These are phyloP conservation scores for Mohoua ochrocephala DNA, from an alignment of 2,113 vertebrate genomes.

Conservation along the genomic window DNA sequence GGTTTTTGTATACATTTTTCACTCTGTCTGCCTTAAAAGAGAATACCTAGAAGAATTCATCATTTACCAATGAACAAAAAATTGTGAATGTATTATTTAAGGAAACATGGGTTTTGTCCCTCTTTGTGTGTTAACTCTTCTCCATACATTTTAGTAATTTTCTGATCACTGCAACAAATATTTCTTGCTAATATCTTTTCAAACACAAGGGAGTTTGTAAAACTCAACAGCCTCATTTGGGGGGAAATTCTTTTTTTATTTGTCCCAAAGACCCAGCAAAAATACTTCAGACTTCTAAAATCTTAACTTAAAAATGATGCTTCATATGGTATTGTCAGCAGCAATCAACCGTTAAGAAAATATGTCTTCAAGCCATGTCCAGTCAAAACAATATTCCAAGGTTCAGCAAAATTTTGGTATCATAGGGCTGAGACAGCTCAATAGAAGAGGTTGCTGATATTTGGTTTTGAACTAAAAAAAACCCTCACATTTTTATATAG, in stretches of 20 bases:
- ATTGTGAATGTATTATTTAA: not conserved
- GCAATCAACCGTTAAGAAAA: not conserved
- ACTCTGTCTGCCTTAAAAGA: not conserved
- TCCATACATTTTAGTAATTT: not conserved
- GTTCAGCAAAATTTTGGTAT: not conserved
- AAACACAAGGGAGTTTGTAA: not conserved
- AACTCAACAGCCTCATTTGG: not conserved
- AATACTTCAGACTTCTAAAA: not conserved
- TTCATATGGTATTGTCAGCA: not conserved
- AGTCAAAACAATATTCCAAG: not conserved
- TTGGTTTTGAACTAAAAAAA: not conserved
- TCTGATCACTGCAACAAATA: not conserved
- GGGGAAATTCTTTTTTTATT: not conserved
- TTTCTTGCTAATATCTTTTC: not conserved
- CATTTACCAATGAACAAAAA: not conserved
- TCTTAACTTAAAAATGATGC: not conserved
- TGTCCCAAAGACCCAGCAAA: not conserved
- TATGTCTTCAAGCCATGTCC: not conserved
- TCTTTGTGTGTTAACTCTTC: not conserved
- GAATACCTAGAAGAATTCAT: not conserved
- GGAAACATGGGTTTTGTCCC: not conserved
- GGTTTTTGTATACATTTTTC: not conserved
- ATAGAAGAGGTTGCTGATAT: not conserved
- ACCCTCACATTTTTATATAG: rapidly evolving
- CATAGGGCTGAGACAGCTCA: not conserved